A percentile compares a stretch with the other conserved stretches of the same genome.
phyloP scores from a whole-genome alignment of 2,113 vertebrate genomes.

The Gadus chalcogrammus region DNA sequence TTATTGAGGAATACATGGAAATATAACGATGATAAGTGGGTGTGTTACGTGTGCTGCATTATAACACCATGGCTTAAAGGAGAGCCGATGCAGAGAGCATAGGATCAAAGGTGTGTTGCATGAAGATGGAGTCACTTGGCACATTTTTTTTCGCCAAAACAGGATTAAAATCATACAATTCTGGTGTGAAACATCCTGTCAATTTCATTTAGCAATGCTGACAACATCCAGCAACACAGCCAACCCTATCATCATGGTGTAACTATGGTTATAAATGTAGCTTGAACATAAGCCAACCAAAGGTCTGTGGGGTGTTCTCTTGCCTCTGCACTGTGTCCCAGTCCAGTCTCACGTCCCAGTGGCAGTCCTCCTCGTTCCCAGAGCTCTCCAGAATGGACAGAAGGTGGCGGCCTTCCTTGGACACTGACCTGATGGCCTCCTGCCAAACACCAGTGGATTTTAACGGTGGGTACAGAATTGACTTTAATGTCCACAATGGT shows the following conservation, averaged over 20 bases:
- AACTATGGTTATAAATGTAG: background rate
- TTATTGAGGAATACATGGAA: too few relatives aligned
- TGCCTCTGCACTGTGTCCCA: slow-evolving; percentile 92
- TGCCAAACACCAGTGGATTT: slow-evolving; percentile 43
- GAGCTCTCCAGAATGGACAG: slow-evolving; percentile 83
- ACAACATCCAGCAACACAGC: background rate
- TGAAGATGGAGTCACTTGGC: too few relatives aligned
- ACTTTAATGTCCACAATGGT: background rate
- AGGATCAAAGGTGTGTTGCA: too few relatives aligned
- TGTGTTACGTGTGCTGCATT: too few relatives aligned
- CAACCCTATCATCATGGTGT: background rate
- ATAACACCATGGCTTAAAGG: too few relatives aligned
- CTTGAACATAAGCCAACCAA: background rate
- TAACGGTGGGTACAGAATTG: background rate
- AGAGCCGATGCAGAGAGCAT: too few relatives aligned
- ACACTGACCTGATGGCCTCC: slow-evolving; percentile 87
- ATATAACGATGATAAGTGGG: too few relatives aligned
- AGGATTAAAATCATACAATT: too few relatives aligned
- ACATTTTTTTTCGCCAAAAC: too few relatives aligned
- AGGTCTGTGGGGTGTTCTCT: background rate
- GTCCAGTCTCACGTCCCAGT: slow-evolving; percentile 78
- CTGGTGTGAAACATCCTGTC: background rate
- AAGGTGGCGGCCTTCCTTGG: slow-evolving; percentile 86
- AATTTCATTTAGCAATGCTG: background rate
- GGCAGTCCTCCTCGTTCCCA: slow-evolving; percentile 57